Evolutionary conservation across 35 echinoderm and acorn worm species (phyloP).

Genomic region (Apostichopus japonicus): DNA sequence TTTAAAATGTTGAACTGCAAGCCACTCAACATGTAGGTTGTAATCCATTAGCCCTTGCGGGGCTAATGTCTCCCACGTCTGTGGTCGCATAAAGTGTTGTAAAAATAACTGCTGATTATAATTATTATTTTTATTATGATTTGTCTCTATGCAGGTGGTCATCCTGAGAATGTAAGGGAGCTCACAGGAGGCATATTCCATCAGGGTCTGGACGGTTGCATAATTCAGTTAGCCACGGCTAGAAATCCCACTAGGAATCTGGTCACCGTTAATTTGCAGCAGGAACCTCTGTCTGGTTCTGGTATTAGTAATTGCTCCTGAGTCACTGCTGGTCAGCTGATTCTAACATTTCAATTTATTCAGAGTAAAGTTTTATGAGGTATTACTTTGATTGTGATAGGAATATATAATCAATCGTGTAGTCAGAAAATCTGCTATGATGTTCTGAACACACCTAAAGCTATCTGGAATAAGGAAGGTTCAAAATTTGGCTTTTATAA

Average conservation of each 20-base stretch:
- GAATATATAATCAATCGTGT: not conserved
- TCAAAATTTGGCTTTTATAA: no score
- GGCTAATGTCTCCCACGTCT: no score
- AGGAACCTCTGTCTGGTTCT: slow-evolving; percentile 58
- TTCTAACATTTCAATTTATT: not conserved
- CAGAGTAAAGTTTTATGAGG: not conserved
- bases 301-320: slow-evolving; percentile 58
- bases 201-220: slow-evolving; percentile 74
- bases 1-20: no score
- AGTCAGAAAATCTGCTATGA: no score
- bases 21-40: no score
- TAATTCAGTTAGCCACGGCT: slow-evolving; percentile 73
- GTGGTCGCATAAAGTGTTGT: no score
- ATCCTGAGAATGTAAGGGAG: slow-evolving; percentile 55
- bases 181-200: slow-evolving; percentile 72
- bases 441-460: not conserved
- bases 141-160: slow-evolving; percentile 58
- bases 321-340: not conserved
- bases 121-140: no score
- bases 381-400: not conserved
- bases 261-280: slow-evolving; percentile 58
- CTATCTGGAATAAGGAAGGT: no score
- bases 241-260: slow-evolving; percentile 74
- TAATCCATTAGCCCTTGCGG: no score
- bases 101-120: no score